phyloP scores from a whole-genome alignment of 2,113 vertebrate genomes.

The Rutilus rutilus region DNA sequence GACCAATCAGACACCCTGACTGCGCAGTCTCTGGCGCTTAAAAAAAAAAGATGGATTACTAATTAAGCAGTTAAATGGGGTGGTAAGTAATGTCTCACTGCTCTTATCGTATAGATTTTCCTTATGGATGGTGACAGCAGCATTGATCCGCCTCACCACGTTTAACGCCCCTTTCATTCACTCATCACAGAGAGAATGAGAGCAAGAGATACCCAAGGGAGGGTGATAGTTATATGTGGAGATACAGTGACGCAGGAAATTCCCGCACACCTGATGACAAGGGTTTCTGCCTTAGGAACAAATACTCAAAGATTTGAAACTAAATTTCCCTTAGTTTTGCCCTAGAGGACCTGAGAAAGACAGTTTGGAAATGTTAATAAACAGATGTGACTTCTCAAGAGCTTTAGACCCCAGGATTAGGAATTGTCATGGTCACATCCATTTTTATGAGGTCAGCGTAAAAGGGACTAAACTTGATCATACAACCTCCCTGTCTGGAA shows the following conservation, averaged over 20 bases:
- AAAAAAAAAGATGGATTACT: constrained; percentile 45
- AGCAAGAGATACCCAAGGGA: neutral
- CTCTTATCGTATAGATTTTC: constrained; percentile 59
- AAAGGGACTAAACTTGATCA: neutral
- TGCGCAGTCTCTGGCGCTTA: neutral
- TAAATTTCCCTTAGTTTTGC: neutral
- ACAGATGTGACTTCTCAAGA: neutral
- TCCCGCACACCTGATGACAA: neutral
- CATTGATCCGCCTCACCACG: constrained; percentile 56
- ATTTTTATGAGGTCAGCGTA: neutral
- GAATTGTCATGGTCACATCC: neutral
- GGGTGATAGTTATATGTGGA: neutral
- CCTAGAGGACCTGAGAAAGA: neutral
- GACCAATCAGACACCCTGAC: constrained; percentile 33
- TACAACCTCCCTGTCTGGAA: neutral
- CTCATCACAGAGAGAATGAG: constrained; percentile 32
- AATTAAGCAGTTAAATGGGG: constrained; percentile 59
- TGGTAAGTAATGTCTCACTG: constrained; percentile 42
- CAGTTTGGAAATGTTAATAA: constrained; percentile 5
- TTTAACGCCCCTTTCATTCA: constrained; percentile 31
- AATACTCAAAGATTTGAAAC: neutral
- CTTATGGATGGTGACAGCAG: constrained; percentile 53
- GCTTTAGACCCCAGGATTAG: neutral
- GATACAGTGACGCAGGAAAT: neutral
- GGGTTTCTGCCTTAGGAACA: neutral